Conservation (phyloP, 2,113 vertebrate genomes). For the Hydrochoerus hydrochaeris region DNA sequence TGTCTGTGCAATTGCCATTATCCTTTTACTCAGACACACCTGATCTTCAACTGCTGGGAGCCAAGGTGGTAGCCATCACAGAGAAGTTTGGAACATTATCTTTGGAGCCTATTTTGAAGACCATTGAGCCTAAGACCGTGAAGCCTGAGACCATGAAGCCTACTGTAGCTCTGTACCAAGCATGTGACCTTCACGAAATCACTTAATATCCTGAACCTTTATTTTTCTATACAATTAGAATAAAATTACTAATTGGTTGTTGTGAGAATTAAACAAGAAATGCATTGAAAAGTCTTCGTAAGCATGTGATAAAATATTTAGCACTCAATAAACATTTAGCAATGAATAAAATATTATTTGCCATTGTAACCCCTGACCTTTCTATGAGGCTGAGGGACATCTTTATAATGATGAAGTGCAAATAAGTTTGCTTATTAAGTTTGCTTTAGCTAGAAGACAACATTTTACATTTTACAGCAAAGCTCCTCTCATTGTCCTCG, state of each 20-base stretch:
- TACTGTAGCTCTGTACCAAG: background rate
- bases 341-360: slow-evolving; percentile 65
- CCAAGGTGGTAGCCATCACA: background rate
- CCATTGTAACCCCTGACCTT: background rate
- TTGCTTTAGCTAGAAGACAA: slow-evolving; percentile 38
- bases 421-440: background rate
- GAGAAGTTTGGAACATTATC: background rate
- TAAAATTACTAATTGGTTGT: slow-evolving; percentile 40
- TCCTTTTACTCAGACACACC: background rate
- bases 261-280: slow-evolving; percentile 52
- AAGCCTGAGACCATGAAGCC: background rate
- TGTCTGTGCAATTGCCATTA: background rate
- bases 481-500: background rate
- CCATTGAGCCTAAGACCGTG: background rate
- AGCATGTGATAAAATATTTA: slow-evolving; percentile 66
- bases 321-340: slow-evolving; percentile 70
- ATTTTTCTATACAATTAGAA: slow-evolving; percentile 54
- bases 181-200: background rate
- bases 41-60: background rate
- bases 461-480: background rate
- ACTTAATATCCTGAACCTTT: slow-evolving; percentile 8
- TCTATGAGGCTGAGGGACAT: background rate
- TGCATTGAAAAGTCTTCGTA: slow-evolving; percentile 26
- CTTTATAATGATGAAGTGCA: slow-evolving; percentile 39
- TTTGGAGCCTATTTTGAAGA: background rate